A percentile compares a stretch with the other conserved stretches of the same genome.
Conservation (phyloP, 2,888 invertebrate genomes). For the Eristalinus sepulchralis region DNA sequence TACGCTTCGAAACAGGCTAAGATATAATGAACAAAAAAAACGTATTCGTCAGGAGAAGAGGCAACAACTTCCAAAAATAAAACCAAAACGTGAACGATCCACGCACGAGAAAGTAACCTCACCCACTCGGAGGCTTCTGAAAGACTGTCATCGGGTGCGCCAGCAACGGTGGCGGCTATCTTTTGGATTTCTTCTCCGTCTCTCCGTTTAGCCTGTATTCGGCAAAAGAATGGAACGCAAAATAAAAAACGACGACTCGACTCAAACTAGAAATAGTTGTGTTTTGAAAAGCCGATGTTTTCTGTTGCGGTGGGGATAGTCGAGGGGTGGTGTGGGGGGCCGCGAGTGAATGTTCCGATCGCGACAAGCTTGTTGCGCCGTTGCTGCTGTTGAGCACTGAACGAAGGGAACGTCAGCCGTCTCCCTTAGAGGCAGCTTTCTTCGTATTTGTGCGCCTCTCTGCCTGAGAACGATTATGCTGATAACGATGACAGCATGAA, state of each 20-base stretch:
- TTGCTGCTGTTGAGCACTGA: not conserved
- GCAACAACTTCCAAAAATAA: conserved; percentile 27
- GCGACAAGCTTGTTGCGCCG: conserved; percentile 3
- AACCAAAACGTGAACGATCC: conserved; percentile 4
- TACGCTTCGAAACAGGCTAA: not conserved
- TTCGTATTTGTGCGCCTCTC: not conserved
- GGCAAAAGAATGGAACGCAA: conserved; percentile 36
- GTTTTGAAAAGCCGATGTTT: not conserved
- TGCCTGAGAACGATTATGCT: not conserved
- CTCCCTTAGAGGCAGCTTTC: not conserved
- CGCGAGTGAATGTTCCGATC: conserved; percentile 4
- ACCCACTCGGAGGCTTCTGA: conserved; percentile 51
- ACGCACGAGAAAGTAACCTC: conserved; percentile 29
- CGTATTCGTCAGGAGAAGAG: conserved; percentile 13
- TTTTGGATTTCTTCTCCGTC: conserved; percentile 34
- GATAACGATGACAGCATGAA: not conserved
- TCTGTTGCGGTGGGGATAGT: not conserved
- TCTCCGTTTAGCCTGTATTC: conserved; percentile 11
- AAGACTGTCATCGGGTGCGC: conserved; percentile 54
- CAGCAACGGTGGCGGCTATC: conserved; percentile 44
- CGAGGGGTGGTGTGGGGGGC: no score
- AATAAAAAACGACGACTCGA: conserved; percentile 39
- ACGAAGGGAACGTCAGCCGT: not conserved
- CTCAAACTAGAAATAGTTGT: conserved; percentile 48
- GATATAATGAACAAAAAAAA: not conserved